phyloP scores from a whole-genome alignment of 37 sponge, comb jelly and placozoan species.

The Beroe forskalii region DNA sequence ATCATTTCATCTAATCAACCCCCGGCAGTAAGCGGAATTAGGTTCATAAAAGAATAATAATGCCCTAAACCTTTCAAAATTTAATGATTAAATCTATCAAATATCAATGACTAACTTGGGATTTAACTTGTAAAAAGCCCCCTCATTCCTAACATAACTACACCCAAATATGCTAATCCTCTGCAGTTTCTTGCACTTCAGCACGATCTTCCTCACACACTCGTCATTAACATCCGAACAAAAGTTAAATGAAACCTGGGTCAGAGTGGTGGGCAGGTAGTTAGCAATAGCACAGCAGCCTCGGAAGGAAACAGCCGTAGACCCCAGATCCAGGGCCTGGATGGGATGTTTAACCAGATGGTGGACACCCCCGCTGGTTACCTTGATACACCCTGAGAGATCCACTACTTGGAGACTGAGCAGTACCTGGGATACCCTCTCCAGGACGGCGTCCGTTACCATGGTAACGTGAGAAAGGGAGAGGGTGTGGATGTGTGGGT shows the following conservation, averaged over 20 bases:
- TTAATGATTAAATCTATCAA: background rate
- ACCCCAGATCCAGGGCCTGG: slow-evolving; percentile 44
- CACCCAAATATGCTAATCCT: slow-evolving; percentile 35
- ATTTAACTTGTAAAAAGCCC: background rate
- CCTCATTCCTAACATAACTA: background rate
- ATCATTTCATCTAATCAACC: no score
- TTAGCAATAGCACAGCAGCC: slow-evolving; percentile 61
- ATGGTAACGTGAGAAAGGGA: slow-evolving; percentile 45
- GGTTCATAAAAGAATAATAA: no score
- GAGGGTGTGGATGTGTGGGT: slow-evolving; percentile 57
- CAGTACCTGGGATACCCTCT: background rate
- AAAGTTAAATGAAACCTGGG: slow-evolving; percentile 47
- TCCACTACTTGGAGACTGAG: slow-evolving; percentile 23
- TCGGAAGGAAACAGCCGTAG: slow-evolving; percentile 18
- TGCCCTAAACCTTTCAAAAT: background rate
- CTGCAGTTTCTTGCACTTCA: slow-evolving; percentile 25
- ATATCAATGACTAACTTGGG: background rate
- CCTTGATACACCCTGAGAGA: slow-evolving; percentile 44
- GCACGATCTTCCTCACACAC: slow-evolving; percentile 53
- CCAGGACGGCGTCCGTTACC: slow-evolving; percentile 17
- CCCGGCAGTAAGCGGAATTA: no score
- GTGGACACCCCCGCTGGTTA: background rate
- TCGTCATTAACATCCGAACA: slow-evolving; percentile 59
- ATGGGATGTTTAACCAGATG: slow-evolving; percentile 42
- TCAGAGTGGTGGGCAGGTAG: slow-evolving; percentile 14